phyloP scores from a whole-genome alignment of 2,113 vertebrate genomes.

The Phaethornis superciliosus region DNA sequence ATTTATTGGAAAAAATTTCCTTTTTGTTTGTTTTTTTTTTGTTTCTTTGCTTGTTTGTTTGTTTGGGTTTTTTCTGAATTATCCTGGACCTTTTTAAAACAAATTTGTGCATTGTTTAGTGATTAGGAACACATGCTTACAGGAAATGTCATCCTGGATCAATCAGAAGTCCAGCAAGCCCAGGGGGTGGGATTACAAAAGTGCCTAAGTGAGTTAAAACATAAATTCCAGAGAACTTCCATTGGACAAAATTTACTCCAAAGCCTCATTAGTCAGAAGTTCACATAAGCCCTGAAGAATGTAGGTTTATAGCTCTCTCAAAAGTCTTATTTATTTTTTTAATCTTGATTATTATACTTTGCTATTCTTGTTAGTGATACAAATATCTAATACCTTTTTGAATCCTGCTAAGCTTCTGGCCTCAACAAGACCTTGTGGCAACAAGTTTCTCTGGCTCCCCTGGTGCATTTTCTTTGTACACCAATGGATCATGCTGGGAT shows the following conservation, averaged over 20 bases:
- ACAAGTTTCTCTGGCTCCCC: neutral
- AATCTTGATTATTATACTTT: conserved; percentile 62
- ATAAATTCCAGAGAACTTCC: conserved; percentile 58
- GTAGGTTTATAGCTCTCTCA: conserved; percentile 22
- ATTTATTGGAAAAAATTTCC: conserved; percentile 11
- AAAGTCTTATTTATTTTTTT: conserved; percentile 28
- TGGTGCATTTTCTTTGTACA: neutral
- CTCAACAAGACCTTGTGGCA: neutral
- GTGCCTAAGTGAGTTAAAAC: conserved; percentile 62
- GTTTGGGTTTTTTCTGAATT: neutral
- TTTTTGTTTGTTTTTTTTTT: neutral
- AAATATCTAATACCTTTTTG: conserved; percentile 34
- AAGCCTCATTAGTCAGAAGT: conserved; percentile 49
- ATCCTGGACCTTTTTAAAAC: neutral
- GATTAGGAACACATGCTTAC: conserved; percentile 48
- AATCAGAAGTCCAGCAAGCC: conserved; percentile 49
- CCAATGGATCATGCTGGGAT: neutral
- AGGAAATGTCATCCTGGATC: conserved; percentile 63
- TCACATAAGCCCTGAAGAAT: conserved; percentile 64
- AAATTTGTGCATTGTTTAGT: conserved; percentile 58
- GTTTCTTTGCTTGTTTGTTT: neutral
- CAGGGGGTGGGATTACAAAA: conserved; percentile 61
- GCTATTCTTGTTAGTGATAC: conserved; percentile 28
- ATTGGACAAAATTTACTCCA: conserved; percentile 39
- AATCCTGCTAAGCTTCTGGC: conserved; percentile 49